Evolutionary conservation across 2,888 invertebrate species (phyloP).

Genomic region (Cotesia congregata): DNA sequence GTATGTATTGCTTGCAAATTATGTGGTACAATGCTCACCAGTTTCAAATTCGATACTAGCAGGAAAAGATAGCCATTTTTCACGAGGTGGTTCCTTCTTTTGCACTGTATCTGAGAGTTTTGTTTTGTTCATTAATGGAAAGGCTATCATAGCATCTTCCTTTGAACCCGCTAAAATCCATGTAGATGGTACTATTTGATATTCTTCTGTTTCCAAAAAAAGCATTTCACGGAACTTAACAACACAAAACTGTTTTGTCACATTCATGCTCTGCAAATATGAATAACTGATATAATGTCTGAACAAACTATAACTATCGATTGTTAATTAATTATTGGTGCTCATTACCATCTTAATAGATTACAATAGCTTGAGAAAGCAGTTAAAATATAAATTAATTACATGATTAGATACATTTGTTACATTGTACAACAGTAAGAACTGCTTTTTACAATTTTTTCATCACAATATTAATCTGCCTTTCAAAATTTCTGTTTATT

Average conservation of each 20-base stretch:
- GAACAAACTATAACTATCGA: too few relatives aligned
- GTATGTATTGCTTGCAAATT: too few relatives aligned
- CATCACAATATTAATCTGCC: too few relatives aligned
- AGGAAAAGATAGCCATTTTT: background rate
- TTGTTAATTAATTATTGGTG: too few relatives aligned
- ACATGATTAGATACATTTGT: too few relatives aligned
- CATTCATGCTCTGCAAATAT: background rate
- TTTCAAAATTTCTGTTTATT: too few relatives aligned
- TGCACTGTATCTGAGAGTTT: background rate
- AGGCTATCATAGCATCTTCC: background rate
- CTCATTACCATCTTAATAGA: too few relatives aligned
- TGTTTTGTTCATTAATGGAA: background rate
- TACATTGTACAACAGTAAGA: too few relatives aligned
- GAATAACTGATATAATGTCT: background rate
- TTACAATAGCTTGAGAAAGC: too few relatives aligned
- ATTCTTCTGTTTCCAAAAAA: background rate
- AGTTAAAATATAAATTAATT: too few relatives aligned
- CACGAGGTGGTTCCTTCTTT: background rate
- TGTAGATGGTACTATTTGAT: background rate
- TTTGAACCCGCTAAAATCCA: background rate
- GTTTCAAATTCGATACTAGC: background rate
- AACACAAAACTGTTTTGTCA: background rate
- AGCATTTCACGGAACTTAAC: background rate
- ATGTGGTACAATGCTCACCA: background rate
- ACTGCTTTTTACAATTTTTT: too few relatives aligned